Evolutionary conservation across 2,113 vertebrate genomes (phyloP), one percentile per base, ranked within the genome.

Genomic region (Arothron firmamentum): DNA sequence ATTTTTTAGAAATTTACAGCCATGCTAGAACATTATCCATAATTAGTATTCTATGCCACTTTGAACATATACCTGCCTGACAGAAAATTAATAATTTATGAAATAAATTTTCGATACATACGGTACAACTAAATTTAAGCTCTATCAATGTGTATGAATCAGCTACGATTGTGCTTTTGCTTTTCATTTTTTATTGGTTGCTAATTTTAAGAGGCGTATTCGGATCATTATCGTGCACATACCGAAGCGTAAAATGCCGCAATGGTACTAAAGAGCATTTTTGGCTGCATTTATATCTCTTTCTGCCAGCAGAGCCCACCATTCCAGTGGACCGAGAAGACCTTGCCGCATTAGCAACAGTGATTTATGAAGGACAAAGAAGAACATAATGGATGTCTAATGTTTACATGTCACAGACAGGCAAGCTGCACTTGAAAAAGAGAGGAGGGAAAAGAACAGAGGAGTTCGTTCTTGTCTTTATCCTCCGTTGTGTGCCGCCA

Each of bases 301-400:
- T 60, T 73, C 65, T 42, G 51, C 62, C 31, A 18, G 51, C 50
- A 45, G 52, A 56, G 38, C 61, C 67, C 52, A 42, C 59, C 47
- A 55, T 50, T 65, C 34, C 8, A 52, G 14, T 50, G 49, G 20
- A 28, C 1, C 6, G 6, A 25, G 57, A 68, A 72, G 54, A 42
- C 54, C 23, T 3, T 0, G 45, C 70, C 61, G 59, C 62, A 80
- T 81, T 77, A 82, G 77, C 17, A 70, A 85, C 82, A 73, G 70
- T 89, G 88, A 89, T 88, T 86, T 81, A 89, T 89, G 1, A 69
- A 72, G 74, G 59, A 86, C 82, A 79, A 81, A 83, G 74, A 55
- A 61, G 74, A 65, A 56, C 74, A 81, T 88, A 88, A 88, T 86
- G 78, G 78, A 88, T 70, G 56, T 81, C 66, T 85, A 84, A 85